Conservation (phyloP, 2,113 vertebrate species). For the Harpagus bidentatus region DNA sequence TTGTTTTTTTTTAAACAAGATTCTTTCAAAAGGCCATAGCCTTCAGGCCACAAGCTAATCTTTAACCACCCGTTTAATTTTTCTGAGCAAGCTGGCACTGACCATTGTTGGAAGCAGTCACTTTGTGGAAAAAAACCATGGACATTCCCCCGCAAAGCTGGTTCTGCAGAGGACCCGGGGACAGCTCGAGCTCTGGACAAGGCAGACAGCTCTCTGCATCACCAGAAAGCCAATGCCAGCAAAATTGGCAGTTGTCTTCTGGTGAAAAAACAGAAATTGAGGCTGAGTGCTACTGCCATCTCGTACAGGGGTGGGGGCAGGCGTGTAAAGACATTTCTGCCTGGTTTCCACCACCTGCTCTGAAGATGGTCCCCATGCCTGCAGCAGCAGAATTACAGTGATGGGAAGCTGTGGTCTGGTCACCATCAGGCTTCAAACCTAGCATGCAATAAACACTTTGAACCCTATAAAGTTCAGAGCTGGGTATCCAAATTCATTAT, state of each 20-base stretch:
- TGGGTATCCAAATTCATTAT: background rate
- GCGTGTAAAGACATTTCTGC: background rate
- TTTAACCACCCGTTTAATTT: background rate
- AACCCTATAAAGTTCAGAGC: background rate
- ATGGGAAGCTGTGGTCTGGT: background rate
- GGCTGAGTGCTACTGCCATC: background rate
- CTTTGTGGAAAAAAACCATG: background rate
- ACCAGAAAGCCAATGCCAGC: background rate
- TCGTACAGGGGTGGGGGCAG: background rate
- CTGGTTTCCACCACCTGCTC: background rate
- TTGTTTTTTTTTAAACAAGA: background rate
- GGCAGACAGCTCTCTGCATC: background rate
- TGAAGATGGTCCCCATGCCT: background rate
- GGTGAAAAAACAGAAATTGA: background rate
- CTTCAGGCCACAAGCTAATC: background rate
- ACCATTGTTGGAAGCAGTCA: background rate
- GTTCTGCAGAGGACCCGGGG: background rate
- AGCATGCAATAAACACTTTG: background rate
- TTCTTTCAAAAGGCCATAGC: background rate
- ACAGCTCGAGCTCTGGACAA: background rate
- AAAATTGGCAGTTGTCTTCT: background rate
- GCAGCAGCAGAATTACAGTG: background rate
- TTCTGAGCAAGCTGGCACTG: background rate
- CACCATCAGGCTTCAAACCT: background rate
- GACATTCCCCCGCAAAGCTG: background rate